These are phyloP conservation scores for Smutsia gigantea DNA, from an alignment of 2,797 vertebrate species.

Conservation along the genomic window DNA sequence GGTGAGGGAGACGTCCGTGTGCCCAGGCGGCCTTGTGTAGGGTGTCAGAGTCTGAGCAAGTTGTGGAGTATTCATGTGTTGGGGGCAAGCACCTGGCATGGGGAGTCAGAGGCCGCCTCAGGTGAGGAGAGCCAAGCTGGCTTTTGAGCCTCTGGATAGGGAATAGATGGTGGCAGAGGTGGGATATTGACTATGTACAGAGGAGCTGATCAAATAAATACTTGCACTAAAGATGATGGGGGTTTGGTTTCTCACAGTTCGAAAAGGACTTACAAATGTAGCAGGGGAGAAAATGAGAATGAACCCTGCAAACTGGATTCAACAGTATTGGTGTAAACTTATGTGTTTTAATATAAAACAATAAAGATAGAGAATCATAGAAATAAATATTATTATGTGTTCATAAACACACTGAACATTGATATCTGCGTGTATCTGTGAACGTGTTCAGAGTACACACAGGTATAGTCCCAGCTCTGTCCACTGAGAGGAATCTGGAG, in stretches of 20 bases:
- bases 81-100: fast-evolving
- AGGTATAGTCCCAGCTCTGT: background rate
- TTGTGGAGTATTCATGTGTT: background rate
- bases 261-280: background rate
- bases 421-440: background rate
- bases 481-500: background rate
- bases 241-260: background rate
- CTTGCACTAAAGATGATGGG: background rate
- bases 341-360: background rate
- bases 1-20: background rate
- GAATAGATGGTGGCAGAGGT: background rate
- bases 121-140: background rate
- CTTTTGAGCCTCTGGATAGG: background rate
- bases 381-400: background rate
- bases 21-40: background rate
- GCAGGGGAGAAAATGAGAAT: background rate
- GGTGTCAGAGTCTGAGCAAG: background rate
- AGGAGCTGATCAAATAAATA: background rate
- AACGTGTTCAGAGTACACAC: no score
- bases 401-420: background rate
- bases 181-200: background rate
- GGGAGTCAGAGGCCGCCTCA: background rate
- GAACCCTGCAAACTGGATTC: background rate
- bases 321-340: background rate
- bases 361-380: background rate